Conservation (phyloP, 2,113 vertebrate genomes). For the Phaethon lepturus region DNA sequence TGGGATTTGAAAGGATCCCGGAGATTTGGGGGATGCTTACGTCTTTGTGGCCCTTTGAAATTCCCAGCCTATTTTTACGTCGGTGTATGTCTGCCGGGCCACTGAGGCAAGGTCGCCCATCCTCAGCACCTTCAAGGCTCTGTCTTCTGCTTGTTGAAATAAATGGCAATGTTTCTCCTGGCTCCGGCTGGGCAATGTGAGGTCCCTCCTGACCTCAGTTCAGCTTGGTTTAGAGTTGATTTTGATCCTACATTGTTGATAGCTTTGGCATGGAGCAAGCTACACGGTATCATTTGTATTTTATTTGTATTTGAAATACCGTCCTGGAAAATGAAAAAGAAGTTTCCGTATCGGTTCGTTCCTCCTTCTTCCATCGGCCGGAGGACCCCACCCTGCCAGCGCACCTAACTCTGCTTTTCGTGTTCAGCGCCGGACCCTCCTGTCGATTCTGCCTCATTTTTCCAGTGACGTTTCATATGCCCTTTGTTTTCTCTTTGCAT, state of each 20-base stretch:
- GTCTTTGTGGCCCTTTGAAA: background rate
- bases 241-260: background rate
- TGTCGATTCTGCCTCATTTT: background rate
- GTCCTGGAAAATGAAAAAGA: slow-evolving; percentile 4
- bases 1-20: background rate
- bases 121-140: background rate
- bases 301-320: slow-evolving; percentile 7
- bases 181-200: background rate
- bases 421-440: background rate
- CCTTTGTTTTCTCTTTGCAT: slow-evolving; percentile 33
- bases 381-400: background rate
- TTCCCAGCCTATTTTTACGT: background rate
- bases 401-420: background rate
- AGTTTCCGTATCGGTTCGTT: background rate
- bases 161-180: background rate
- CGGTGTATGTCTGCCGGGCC: background rate
- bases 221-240: background rate
- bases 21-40: background rate
- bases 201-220: background rate
- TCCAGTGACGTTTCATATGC: background rate
- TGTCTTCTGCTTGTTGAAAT: background rate
- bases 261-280: background rate
- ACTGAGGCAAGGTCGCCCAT: fast-evolving
- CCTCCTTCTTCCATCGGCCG: background rate
- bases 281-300: background rate